Base-by-base conservation (phyloP, 2,797 vertebrate species). In the Onychomys torridus region DNA sequence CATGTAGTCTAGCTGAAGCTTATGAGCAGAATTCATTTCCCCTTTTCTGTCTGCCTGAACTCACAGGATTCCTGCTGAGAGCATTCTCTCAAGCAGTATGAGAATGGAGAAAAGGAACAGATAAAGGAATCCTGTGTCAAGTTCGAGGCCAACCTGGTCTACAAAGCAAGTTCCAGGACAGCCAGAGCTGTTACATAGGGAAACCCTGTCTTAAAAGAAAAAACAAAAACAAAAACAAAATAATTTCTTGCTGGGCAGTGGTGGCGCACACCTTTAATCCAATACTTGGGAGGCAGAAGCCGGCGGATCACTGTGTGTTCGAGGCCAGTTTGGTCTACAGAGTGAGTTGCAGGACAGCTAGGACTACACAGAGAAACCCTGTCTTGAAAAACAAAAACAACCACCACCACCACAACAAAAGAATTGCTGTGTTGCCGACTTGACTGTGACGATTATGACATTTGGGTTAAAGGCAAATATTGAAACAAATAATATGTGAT, bases 21-120 rank as follows among this genome's bases (percentile, higher is more conserved):
- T 79, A 91, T 69, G 78, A 84, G 59, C 59, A 52, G 87, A 65
- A 69, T 93, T 96, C n/a, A 27, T 90, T 96, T 94, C 73, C 52
- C 13, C 23, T 75, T 37, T 71, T 92, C 19, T 78, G 0, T 81
- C n/a, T 71, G 7, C 32, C 40, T 86, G 71, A 89, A 67, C 23
- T 46, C 75, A 23, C 59, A 40, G 63, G 75, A 71, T 82, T 71
- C 85, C 94, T 93, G 40, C 93, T 84, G 77, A 55, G 93, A 63
- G 3, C 32, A 55, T 90, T 95, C 19, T 57, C 19, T 89, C 75
- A 89, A 75, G 75, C 57, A 85, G 57, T 57, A 79, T 65, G 52
- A 90, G 40, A 96, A 40, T 61, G 19, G 32, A n/a, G 32, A 55
- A 23, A 81, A 94, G 52, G 52, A 93, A 52, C 2, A 76, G 83